phyloP scores from a whole-genome alignment of 2,888 invertebrate genomes.

The Syritta pipiens region DNA sequence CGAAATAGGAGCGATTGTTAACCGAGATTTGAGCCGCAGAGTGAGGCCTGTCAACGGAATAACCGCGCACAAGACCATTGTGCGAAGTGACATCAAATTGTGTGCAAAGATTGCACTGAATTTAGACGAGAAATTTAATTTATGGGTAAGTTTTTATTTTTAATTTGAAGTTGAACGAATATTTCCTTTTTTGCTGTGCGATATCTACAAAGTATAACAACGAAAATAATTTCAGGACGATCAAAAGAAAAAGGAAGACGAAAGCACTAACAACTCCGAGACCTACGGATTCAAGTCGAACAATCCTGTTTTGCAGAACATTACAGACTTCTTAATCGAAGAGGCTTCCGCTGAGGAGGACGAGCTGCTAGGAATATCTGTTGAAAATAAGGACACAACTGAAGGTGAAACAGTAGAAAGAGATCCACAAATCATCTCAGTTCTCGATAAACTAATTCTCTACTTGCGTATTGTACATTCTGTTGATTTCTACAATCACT shows the following conservation, averaged over 20 bases:
- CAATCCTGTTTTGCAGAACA: slow-evolving; percentile 97
- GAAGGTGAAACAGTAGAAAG: slow-evolving; percentile 83
- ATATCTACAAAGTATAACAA: neutral
- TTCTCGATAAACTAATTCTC: slow-evolving; percentile 89
- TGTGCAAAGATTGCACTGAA: slow-evolving; percentile 95
- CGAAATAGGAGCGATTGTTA: slow-evolving; percentile 90
- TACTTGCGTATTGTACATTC: slow-evolving; percentile 98
- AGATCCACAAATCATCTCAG: slow-evolving; percentile 86
- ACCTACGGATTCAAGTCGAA: slow-evolving; percentile 87
- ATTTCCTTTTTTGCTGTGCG: neutral
- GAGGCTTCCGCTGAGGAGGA: slow-evolving; percentile 99
- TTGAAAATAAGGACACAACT: slow-evolving; percentile 79
- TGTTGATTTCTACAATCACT: slow-evolving; percentile 99
- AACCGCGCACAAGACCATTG: slow-evolving; percentile 92
- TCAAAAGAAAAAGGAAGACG: slow-evolving; percentile 26
- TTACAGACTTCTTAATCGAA: slow-evolving; percentile 98
- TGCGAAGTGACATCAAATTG: slow-evolving; percentile 94
- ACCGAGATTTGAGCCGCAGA: slow-evolving; percentile 95
- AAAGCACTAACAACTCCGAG: slow-evolving; percentile 45
- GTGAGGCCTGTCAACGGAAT: slow-evolving; percentile 95
- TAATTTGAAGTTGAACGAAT: neutral
- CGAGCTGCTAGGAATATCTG: slow-evolving; percentile 88
- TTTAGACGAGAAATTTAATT: slow-evolving; percentile 89
- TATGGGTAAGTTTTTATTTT: slow-evolving; percentile 83
- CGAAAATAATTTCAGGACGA: slow-evolving; percentile 23